These are phyloP conservation scores for Psittacula derbiana DNA, from an alignment of 2,797 vertebrate genomes.

Conservation along the genomic window DNA sequence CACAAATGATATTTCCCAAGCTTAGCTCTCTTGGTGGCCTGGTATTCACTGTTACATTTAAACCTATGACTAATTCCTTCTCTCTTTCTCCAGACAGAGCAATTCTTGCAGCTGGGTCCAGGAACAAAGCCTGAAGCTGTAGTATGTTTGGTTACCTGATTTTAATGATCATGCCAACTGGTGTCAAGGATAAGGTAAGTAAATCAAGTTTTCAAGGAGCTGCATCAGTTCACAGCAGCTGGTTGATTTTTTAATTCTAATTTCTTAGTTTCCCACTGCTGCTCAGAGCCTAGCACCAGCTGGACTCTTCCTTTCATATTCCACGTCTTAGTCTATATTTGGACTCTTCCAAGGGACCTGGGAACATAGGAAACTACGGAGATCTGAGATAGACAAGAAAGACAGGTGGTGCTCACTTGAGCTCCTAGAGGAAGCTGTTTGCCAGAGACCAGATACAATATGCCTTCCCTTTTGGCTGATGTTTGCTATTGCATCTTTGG, in stretches of 20 bases:
- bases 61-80: neutral
- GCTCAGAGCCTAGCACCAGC: neutral
- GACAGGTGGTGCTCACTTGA: neutral
- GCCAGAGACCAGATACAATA: neutral
- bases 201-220: neutral
- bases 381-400: neutral
- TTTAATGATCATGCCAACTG: neutral
- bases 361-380: neutral
- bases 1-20: neutral
- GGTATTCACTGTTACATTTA: neutral
- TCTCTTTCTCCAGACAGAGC: neutral
- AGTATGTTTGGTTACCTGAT: neutral
- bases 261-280: neutral
- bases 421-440: neutral
- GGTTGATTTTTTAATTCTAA: neutral
- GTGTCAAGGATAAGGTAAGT: neutral
- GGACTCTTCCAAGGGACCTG: neutral
- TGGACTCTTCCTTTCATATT: neutral
- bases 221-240: neutral
- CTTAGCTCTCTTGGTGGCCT: neutral
- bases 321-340: neutral
- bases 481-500: neutral
- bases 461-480: neutral
- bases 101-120: neutral
- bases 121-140: neutral